Evolutionary conservation across 2,797 vertebrate species (phyloP).

Genomic region (Loris lydekkerianus): DNA sequence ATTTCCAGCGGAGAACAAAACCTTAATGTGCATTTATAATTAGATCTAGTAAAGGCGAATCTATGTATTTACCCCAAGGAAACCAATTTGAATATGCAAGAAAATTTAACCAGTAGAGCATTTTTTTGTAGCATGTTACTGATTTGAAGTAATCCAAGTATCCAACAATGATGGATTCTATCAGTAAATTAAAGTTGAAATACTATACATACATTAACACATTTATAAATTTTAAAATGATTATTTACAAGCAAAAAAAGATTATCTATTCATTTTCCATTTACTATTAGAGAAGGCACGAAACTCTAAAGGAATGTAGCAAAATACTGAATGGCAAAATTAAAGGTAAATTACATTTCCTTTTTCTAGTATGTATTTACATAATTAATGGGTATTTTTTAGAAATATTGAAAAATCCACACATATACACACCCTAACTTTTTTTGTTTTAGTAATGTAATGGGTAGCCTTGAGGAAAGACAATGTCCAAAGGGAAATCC

Average conservation of each 20-base stretch:
- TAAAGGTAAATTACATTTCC: not conserved
- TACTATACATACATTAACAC: not conserved
- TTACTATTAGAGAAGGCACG: constrained; percentile 25
- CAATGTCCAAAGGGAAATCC: not conserved
- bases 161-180: not conserved
- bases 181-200: constrained; percentile 1
- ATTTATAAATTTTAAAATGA: constrained; percentile 40
- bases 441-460: not conserved
- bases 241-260: constrained; percentile 1
- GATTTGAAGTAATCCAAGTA: not conserved
- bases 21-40: not conserved
- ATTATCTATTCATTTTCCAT: not conserved
- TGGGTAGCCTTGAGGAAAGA: not conserved
- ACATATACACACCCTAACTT: not conserved
- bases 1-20: constrained; percentile 25
- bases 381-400: not conserved
- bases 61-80: not conserved
- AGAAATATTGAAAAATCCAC: not conserved
- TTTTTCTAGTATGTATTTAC: not conserved
- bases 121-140: not conserved
- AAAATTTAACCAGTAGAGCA: not conserved
- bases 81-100: constrained; percentile 9
- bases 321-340: constrained; percentile 35
- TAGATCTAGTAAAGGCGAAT: not conserved
- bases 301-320: not conserved